Base-by-base conservation (phyloP, 2,113 vertebrate species). In the Acanthisitta chloris region DNA sequence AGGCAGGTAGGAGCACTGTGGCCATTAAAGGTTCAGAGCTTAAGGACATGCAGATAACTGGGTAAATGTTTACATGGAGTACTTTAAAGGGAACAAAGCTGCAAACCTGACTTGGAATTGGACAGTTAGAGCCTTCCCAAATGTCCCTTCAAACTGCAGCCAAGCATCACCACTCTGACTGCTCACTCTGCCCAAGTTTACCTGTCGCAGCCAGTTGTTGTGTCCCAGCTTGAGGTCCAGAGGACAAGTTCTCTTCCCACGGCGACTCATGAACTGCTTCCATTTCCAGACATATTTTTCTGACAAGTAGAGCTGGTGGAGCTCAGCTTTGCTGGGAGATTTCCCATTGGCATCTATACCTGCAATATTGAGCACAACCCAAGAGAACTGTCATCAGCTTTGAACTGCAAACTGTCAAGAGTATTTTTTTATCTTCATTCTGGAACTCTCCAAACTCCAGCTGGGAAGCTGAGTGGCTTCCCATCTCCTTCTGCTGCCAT, bases 241-340 rank as follows among this genome's bases (percentile, higher is more conserved):
- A 84, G 98, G 99, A 81, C 97, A 98, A 55, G 97, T 98, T 95
- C 98, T 99, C 98, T 94, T 99, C 87, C 98, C 99, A 90, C 92
- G 98, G 90, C 97, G 96, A 72, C 98, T 99, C 98, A 99, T 98
- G 86, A 99, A 99, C 97, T 99, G 99, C 65, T 99, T 99, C 99
- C 99, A 99, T 80, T 99, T 99, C 99, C 99, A 99, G 9, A 98
- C 97, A 2, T 99, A 99, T 95, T 99, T 99, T 97, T 99, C 99
- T 1, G 98, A 98, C 97, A 99, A 95, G 92, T 99, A 99, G 81
- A 99, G 98, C 58, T 98, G 98, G 89, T 98, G 98, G 55, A 99
- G 97, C 94, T 99, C 99, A 26, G 97, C 92, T 91, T 99, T 99
- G 91, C 98, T 99, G 85, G 98, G 98, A 59, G 99, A 98, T 77